Percentiles rank a stretch among this genome's conserved stretches.
Conservation (phyloP, 1,140 invertebrate species). For the Cephus cinctus region DNA sequence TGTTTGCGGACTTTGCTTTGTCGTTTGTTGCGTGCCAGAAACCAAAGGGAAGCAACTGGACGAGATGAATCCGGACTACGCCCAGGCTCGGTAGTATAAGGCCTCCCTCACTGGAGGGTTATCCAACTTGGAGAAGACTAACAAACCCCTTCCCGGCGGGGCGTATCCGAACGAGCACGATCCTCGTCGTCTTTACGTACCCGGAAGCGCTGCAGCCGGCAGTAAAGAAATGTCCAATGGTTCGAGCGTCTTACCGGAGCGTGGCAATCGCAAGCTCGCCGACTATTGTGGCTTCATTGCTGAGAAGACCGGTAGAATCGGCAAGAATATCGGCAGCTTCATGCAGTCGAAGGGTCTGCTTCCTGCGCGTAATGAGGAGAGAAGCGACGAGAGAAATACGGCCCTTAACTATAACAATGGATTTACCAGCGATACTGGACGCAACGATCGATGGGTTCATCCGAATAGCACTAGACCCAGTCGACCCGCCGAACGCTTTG, state of each 20-base stretch:
- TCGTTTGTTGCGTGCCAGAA: constrained; percentile 85
- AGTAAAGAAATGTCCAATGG: neutral
- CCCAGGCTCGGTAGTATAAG: constrained; percentile 59
- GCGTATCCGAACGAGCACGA: constrained; percentile 48
- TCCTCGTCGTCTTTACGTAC: constrained; percentile 37
- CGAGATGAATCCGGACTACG: constrained; percentile 77
- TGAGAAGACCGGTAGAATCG: constrained; percentile 44
- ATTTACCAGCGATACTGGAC: too few species aligned
- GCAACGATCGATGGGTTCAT: too few species aligned
- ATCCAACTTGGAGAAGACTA: constrained; percentile 49
- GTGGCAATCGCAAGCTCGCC: constrained; percentile 30
- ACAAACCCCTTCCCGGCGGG: constrained; percentile 47
- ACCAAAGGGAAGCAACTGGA: constrained; percentile 86
- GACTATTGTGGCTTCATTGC: constrained; percentile 45
- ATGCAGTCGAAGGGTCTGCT: constrained; percentile 29
- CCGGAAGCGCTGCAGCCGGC: constrained; percentile 3
- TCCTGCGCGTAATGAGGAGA: constrained; percentile 10
- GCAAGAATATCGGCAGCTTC: constrained; percentile 34
- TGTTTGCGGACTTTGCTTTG: constrained; percentile 78
- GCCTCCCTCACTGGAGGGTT: constrained; percentile 54
- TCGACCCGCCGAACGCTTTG: too few species aligned
- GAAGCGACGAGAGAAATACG: constrained; percentile 9
- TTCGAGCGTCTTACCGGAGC: neutral
- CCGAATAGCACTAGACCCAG: too few species aligned
- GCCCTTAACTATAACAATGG: too few species aligned